Evolutionary conservation across 2,797 vertebrate genomes (phyloP), one percentile per base, ranked within the genome.

Genomic region (Philypnodon macrostomus): DNA sequence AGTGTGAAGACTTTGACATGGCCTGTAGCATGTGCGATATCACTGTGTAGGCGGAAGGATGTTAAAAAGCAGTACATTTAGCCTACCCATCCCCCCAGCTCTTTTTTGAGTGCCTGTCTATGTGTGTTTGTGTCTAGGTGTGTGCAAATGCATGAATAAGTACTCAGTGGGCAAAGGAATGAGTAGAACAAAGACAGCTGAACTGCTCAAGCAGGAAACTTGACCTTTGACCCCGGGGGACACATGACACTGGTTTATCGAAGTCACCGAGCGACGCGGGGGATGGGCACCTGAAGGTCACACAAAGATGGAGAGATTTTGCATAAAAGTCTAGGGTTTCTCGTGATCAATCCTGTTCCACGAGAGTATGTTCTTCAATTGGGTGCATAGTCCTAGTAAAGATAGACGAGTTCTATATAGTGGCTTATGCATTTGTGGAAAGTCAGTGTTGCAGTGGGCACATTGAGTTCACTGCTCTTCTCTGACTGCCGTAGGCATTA

Each of bases 151-250:
- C 66, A 68, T 58, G 56, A 73, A 39, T 62, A 57, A 50, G 58
- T 16, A 36, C 23, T 36, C 31, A 21, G 17, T 52, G 59, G 44
- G 42, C 16, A 23, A 23, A 24, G 13, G 32, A 41, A 19, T 12
- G 7, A 17, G 24, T 21, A 39, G 67, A 72, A 80, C 79, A 81
- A 85, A 73, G 64, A 45, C 49, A 73, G 17, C 26, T 36, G 44
- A 74, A 33, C 27, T 54, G 24, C n/a, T 40, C 57, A 6, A 36
- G 45, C 47, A 32, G 58, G 67, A 69, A 83, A 79, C 62, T 31
- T 73, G 74, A 82, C 80, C 80, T 82, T 67, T 85, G 27, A 80
- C 70, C 58, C 64, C 42, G 21, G 57, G n/a, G 37, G 64, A 59
- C 44, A 37, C 1, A 10, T 38, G 47, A 63, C 52, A 37, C 47